Evolutionary conservation across 2,888 invertebrate genomes (phyloP), one percentile per base, ranked within the genome.

Genomic region (Hypercompe scribonia): DNA sequence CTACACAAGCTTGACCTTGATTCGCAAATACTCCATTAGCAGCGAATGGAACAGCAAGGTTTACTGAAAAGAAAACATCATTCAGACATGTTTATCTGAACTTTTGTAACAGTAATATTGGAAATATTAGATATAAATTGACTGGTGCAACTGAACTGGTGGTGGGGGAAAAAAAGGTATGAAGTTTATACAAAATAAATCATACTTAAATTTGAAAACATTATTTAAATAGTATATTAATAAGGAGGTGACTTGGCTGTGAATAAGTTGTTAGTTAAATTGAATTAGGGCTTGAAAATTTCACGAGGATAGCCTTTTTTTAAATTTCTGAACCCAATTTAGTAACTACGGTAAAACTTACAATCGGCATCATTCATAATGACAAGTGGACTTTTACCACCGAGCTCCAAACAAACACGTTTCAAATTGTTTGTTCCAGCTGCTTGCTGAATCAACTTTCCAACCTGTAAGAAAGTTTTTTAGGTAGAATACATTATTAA

Each of bases 371-470:
- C 98, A 75, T 97, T 96, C 91, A 98, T 98, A 64, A 99, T 96
- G 68, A 99, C 96, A 3, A 98, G 93, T 2, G 99, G 98, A 89
- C 98, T 98, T 90, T 99, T 99, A 78, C 99, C 99, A 34, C 99
- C 99, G 66, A 99, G 95, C 91, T 99, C 99, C 63, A 99, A 92
- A 1, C 97, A 97, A 0, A 98, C 96, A 65, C 97, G 96, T 88
- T 99, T 99, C 78, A 98, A 94, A 89, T 98, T 98, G 28, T 97
- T 97, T 65, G 96, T 95, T 10, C 98, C 98, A 18, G 98, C 97
- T 34, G 97, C 97, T 90, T 97, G 96, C 94, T 84, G 97, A 91
- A 94, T 97, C 90, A 93, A 94, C 81, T 96, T 96, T 1, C 96
- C 96, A 18, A 96, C 96, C 96, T 83, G 68, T 13, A 61, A 65